A percentile compares a stretch with the other conserved stretches of the same genome.
Conservation (phyloP, 2,113 vertebrate species). For the Neoarius graeffei region DNA sequence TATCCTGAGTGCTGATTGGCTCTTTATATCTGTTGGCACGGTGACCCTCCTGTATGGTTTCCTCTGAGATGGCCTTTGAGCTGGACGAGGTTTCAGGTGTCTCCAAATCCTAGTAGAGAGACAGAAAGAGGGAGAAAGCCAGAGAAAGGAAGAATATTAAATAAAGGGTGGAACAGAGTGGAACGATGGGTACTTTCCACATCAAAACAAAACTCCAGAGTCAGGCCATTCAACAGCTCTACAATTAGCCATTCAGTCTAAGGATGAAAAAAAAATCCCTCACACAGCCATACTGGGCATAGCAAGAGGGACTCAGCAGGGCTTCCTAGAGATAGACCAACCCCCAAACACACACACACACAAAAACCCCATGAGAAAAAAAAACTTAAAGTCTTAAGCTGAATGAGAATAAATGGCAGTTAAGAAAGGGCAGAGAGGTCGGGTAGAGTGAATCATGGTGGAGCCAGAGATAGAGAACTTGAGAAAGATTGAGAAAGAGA, state of each 20-base stretch:
- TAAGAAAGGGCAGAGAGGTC: slow-evolving; percentile 37
- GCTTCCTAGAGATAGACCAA: slow-evolving; percentile 11
- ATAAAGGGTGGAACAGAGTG: slow-evolving; percentile 35
- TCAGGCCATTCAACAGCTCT: slow-evolving; percentile 20
- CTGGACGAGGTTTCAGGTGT: slow-evolving; percentile 28
- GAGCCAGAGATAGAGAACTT: background rate
- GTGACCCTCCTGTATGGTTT: slow-evolving; percentile 22
- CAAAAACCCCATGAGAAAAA: slow-evolving; percentile 34
- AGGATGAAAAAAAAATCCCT: background rate
- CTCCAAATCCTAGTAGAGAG: slow-evolving; percentile 58
- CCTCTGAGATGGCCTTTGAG: slow-evolving; percentile 43
- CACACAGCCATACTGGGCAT: slow-evolving; percentile 20
- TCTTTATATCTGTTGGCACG: slow-evolving; percentile 28
- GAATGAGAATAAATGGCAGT: slow-evolving; percentile 46
- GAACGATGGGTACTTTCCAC: slow-evolving; percentile 54
- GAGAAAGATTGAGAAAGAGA: background rate
- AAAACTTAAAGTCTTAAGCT: slow-evolving; percentile 16
- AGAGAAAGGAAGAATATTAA: slow-evolving; percentile 49
- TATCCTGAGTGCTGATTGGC: slow-evolving; percentile 53
- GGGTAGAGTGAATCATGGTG: slow-evolving; percentile 1
- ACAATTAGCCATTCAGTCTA: slow-evolving; percentile 40
- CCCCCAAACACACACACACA: slow-evolving; percentile 11
- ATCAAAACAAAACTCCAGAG: slow-evolving; percentile 47
- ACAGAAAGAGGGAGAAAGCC: slow-evolving; percentile 39
- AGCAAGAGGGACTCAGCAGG: slow-evolving; percentile 28